Evolutionary conservation across 1,140 invertebrate species (phyloP).

Genomic region (Ectropis grisescens): DNA sequence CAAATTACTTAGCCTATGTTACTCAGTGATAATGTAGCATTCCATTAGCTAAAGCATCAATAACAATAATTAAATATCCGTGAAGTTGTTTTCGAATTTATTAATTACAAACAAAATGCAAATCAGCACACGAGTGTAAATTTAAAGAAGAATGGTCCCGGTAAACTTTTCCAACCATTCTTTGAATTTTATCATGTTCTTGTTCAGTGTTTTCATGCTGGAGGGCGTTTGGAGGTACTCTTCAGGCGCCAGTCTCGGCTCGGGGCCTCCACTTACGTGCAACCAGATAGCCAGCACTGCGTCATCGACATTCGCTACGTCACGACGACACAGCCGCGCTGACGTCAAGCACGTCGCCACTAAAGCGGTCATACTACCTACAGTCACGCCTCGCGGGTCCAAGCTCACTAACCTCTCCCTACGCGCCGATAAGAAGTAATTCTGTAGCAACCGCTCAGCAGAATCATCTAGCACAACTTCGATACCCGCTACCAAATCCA

Average conservation of each 20-base stretch:
- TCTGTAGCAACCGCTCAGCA: conserved; percentile 32
- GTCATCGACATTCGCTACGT: conserved; percentile 34
- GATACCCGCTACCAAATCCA: conserved; percentile 39
- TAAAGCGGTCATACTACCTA: conserved; percentile 34
- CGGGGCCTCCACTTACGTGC: conserved; percentile 38
- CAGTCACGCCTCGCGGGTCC: conserved; percentile 28
- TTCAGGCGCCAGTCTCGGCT: conserved; percentile 41
- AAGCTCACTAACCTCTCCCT: no score
- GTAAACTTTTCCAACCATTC: conserved; percentile 48
- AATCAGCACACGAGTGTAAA: no score
- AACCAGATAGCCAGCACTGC: conserved; percentile 56
- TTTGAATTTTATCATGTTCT: conserved; percentile 35
- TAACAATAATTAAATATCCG: no score
- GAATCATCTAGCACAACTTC: conserved; percentile 25
- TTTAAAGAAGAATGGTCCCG: conserved; percentile 8
- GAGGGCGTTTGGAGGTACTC: conserved; percentile 44
- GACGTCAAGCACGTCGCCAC: conserved; percentile 32
- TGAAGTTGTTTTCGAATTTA: no score
- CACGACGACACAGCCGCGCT: conserved; percentile 42
- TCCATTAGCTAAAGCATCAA: no score
- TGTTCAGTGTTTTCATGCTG: conserved; percentile 32
- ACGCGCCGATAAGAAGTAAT: conserved; percentile 47
- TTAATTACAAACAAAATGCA: no score
- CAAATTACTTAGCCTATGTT: no score
- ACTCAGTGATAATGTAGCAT: no score